Evolutionary conservation across 2,797 vertebrate genomes (phyloP), one percentile per base, ranked within the genome.

Genomic region (Pseudopleuronectes americanus): DNA sequence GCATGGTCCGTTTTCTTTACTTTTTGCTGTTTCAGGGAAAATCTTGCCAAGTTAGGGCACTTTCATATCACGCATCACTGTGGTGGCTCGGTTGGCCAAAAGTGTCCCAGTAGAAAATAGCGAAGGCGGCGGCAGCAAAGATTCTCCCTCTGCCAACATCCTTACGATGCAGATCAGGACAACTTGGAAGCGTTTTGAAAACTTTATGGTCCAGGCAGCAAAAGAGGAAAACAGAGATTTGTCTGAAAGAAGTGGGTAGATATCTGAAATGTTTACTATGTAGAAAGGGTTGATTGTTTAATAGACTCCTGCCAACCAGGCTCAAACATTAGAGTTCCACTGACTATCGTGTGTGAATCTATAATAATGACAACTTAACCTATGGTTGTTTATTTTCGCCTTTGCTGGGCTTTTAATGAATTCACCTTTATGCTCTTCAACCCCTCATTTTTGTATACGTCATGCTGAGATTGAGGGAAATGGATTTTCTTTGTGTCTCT

Each of bases 341-440:
- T 28, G n/a, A 57, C 17, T 64, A 6, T 9, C 28, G 3, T 41
- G 48, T 43, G 23, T 63, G 19, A 48, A 19, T 60, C 58, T 69
- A 45, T 77, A 68, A 71, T 77, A 67, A 75, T 77, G 47, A 64
- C 53, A 19, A 7, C 28, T 71, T 66, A 48, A 78, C 68, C 70
- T 52, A 47, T 57, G 26, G 45, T 51, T 26, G 53, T 80, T 76
- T 19, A 24, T 57, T 80, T 64, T 68, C 70, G 75, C 75, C 68
- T 68, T 68, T 64, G n/a, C 22, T 43, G 47, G 76, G 48, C 38
- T 58, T 71, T 51, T 57, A 55, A 33, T 55, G 7, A 47, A 41
- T 66, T 17, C 45, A 71, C 60, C 61, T 59, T 76, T 41, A 55
- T 8, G 61, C 41, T 9, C 0, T 10, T 21, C 68, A 41, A 63